Conservation (phyloP, 2,113 vertebrate genomes). For the Pionites leucogaster region DNA sequence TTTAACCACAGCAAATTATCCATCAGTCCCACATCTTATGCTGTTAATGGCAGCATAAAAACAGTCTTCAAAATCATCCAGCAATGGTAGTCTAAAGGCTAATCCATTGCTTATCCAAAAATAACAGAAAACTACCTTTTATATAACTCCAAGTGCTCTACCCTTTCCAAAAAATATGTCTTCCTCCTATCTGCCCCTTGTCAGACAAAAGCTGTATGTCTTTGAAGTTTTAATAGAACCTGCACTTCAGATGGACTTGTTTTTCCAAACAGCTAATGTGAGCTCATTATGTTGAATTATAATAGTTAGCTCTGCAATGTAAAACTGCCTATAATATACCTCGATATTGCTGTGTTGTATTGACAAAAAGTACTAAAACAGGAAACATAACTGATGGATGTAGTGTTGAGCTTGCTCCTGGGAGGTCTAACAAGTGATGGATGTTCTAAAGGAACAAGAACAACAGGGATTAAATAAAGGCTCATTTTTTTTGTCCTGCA, state of each 20-base stretch:
- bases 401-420: background rate
- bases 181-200: background rate
- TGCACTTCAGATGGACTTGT: background rate
- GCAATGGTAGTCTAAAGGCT: background rate
- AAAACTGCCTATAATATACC: background rate
- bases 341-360: background rate
- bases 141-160: conserved; percentile 9
- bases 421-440: background rate
- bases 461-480: background rate
- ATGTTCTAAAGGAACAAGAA: background rate
- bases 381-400: background rate
- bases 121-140: conserved; percentile 22
- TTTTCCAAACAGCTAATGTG: conserved; percentile 18
- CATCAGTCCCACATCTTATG: background rate
- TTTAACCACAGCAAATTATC: conserved; percentile 48
- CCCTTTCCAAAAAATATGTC: background rate
- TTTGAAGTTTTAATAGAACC: background rate
- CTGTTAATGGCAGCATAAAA: conserved; percentile 10
- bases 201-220: background rate
- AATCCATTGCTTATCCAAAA: conserved; percentile 18
- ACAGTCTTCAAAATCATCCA: conserved; percentile 31
- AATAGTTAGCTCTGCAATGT: conserved; percentile 7
- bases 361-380: background rate
- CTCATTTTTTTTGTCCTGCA: background rate
- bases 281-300: conserved; percentile 31